Evolutionary conservation across 2,113 vertebrate species (phyloP).

Genomic region (Dicrurus megarhynchus): DNA sequence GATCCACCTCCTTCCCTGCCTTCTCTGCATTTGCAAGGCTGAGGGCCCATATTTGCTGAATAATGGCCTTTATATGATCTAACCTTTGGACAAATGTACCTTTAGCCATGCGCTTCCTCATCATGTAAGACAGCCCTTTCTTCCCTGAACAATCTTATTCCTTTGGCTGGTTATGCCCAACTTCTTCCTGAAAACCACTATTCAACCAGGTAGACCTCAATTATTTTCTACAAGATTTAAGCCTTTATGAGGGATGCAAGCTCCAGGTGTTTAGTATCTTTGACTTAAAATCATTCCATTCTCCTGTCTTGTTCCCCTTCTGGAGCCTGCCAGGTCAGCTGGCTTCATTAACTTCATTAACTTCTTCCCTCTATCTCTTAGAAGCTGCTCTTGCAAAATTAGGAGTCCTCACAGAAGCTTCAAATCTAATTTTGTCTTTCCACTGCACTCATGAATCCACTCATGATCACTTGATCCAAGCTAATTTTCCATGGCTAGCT

Average conservation of each 20-base stretch:
- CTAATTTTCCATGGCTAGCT: conserved; percentile 47
- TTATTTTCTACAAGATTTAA: neutral
- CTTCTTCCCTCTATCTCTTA: neutral
- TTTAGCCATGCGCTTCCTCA: neutral
- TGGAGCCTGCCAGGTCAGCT: neutral
- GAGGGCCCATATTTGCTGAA: neutral
- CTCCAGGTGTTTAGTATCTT: neutral
- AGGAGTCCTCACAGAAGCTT: neutral
- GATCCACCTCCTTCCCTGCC: neutral
- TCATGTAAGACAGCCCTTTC: neutral
- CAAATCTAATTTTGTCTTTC: neutral
- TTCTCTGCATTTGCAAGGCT: neutral
- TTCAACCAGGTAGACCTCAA: neutral
- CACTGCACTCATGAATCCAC: neutral
- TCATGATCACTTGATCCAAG: conserved; percentile 37
- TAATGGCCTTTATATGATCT: neutral
- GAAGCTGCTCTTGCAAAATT: neutral
- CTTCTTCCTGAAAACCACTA: neutral
- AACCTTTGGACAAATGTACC: conserved; percentile 1
- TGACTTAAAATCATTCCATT: neutral
- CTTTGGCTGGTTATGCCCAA: neutral
- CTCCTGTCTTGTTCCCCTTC: neutral
- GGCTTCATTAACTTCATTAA: neutral
- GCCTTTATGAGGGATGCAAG: neutral
- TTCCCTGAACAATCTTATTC: neutral